Base-by-base conservation (phyloP, 2,888 invertebrate species). In the Scaptomyza polygonia region DNA sequence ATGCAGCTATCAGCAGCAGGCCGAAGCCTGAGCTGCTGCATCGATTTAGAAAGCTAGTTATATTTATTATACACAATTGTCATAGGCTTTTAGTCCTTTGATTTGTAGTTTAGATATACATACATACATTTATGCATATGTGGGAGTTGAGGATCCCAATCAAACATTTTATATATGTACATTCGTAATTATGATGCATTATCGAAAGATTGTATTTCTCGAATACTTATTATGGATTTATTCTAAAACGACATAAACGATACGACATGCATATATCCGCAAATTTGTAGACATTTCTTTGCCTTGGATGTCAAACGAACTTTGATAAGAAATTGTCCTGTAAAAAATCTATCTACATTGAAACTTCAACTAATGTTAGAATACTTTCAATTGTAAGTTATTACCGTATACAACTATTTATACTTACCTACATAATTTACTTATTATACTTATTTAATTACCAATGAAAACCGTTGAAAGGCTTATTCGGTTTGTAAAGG, bases 1-100 rank as follows among this genome's bases (percentile, higher is more conserved):
- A 1, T 90, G 87, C 80, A 86, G 75, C 72, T 91, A 90, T 63
- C 91, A 91, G 63, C 88, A 87, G 47, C 55, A 70, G 40, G 36
- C 57, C 36, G 45, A n/a, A n/a, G 56, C 72, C 67, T 64, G 74
- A 81, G 18, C 72, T 78, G 54, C 39, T 72, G 55, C 39, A 11
- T 47, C 58, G 30, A 45, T 32, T 32, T 42, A 53, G 32, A 66
- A 43, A 58, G 52, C 58, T 69, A 64, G 61, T 53, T 34, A 72
- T 77, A 77, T 77, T 72, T 77, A 81, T 67, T 79, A 62, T 65
- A 66, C 70, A 69, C 61, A 67, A 57, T 57, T 82, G 68, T 85
- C 74, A 77, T 72, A 77, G 81, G 73, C 70, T 58, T 58, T 56
- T 72, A 80, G 81, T 81, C 81, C 66, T 42, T 67, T 71, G 59